Evolutionary conservation across 2,888 invertebrate genomes (phyloP).

Genomic region (Macrosoma leucophasiata): DNA sequence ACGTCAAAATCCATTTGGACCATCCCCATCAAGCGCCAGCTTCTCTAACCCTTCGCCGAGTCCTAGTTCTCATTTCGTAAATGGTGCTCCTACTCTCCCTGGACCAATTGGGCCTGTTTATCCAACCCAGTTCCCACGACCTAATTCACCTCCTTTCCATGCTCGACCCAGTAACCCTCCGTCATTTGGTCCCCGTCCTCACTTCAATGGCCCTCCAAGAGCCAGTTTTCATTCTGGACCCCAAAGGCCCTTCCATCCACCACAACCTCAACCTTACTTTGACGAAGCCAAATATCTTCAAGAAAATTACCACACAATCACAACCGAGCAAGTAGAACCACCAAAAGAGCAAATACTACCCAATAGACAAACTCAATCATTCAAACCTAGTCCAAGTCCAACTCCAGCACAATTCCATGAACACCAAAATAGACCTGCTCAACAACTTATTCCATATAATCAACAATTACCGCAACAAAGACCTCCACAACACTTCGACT

Average conservation of each 20-base stretch:
- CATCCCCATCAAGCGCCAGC: conserved; percentile 43
- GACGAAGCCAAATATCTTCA: conserved; percentile 71
- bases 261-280: conserved; percentile 56
- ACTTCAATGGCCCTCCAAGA: conserved; percentile 61
- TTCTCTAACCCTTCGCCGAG: conserved; percentile 50
- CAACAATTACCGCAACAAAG: conserved; percentile 71
- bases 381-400: conserved; percentile 45
- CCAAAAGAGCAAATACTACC: conserved; percentile 59
- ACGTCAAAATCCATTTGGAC: conserved; percentile 51
- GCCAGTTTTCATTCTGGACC: conserved; percentile 66
- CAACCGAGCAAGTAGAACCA: conserved; percentile 63
- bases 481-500: conserved; percentile 58
- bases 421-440: conserved; percentile 46
- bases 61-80: conserved; percentile 40
- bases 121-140: conserved; percentile 48
- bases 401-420: conserved; percentile 57
- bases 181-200: conserved; percentile 46
- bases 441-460: conserved; percentile 47
- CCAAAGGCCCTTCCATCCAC: conserved; percentile 70
- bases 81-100: conserved; percentile 43
- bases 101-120: conserved; percentile 50
- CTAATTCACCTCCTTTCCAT: conserved; percentile 48
- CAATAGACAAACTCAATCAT: conserved; percentile 48
- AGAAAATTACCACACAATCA: conserved; percentile 72
- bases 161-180: conserved; percentile 46